These are phyloP conservation scores for Catocala sponsa DNA, from an alignment of 2,888 invertebrate genomes.

Conservation along the genomic window DNA sequence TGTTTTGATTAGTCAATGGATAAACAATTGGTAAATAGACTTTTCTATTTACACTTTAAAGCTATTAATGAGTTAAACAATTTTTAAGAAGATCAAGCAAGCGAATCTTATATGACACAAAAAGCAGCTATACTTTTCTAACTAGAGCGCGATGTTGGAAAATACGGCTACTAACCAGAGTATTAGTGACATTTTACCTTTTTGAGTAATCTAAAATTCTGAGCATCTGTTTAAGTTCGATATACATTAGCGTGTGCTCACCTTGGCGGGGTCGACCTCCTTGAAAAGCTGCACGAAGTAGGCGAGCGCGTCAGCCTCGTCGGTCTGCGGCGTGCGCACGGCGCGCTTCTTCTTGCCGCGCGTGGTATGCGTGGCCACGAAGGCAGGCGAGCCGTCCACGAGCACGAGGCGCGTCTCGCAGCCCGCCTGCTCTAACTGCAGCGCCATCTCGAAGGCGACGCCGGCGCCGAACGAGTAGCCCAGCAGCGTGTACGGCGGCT, in stretches of 20 bases:
- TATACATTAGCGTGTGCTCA: slow-evolving; percentile 25
- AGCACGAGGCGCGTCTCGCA: slow-evolving; percentile 90
- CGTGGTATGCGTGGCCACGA: slow-evolving; percentile 92
- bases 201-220: too few relatives aligned
- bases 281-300: slow-evolving; percentile 94
- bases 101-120: too few relatives aligned
- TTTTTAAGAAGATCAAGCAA: too few relatives aligned
- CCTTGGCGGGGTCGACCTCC: slow-evolving; percentile 91
- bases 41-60: too few relatives aligned
- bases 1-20: too few relatives aligned
- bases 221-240: too few relatives aligned
- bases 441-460: slow-evolving; percentile 98
- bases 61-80: too few relatives aligned
- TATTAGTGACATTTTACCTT: too few relatives aligned
- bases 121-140: too few relatives aligned
- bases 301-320: slow-evolving; percentile 92
- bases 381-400: slow-evolving; percentile 96
- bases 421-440: slow-evolving; percentile 91
- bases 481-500: slow-evolving; percentile 95
- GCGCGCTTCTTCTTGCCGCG: slow-evolving; percentile 89
- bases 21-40: too few relatives aligned
- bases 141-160: too few relatives aligned
- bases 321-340: slow-evolving; percentile 85
- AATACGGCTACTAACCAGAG: too few relatives aligned
- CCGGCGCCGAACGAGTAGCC: slow-evolving; percentile 99